Percentiles rank a stretch among this genome's conserved stretches.
Evolutionary conservation across 2,113 vertebrate genomes (phyloP).

Genomic region (Cynopterus brachyotis): DNA sequence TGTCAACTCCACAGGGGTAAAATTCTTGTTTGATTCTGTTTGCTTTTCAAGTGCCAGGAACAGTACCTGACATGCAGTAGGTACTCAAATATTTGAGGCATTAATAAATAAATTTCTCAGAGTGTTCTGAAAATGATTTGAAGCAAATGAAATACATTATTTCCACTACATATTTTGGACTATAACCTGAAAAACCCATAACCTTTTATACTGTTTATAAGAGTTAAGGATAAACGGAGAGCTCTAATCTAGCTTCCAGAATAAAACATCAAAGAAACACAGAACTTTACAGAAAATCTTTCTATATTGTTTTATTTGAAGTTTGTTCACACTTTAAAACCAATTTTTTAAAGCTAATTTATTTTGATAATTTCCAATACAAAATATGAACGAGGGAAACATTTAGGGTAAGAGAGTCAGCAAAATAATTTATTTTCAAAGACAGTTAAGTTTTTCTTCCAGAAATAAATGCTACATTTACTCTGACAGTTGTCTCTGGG

Average conservation of each 20-base stretch:
- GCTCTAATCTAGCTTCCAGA: not conserved
- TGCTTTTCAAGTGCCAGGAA: not conserved
- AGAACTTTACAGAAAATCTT: not conserved
- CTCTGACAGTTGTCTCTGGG: not conserved
- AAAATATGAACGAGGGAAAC: not conserved
- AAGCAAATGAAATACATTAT: not conserved
- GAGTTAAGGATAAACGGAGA: not conserved
- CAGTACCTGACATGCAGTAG: not conserved
- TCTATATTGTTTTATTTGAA: not conserved
- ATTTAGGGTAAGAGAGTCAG: not conserved
- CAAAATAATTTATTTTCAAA: not conserved
- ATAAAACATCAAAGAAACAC: not conserved
- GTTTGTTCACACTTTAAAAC: not conserved
- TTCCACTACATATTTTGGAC: conserved; percentile 28
- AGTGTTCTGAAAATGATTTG: not conserved
- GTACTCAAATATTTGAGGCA: not conserved
- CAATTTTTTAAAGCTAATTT: not conserved
- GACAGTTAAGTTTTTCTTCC: not conserved
- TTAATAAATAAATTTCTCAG: not conserved
- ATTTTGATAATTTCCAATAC: not conserved
- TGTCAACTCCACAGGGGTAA: not conserved
- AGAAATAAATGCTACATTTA: not conserved
- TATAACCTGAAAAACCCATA: not conserved
- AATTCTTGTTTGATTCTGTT: not conserved
- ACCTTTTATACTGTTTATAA: conserved; percentile 1